Conservation (phyloP, 2,797 vertebrate genomes). For the Triplophysa bombifrons region DNA sequence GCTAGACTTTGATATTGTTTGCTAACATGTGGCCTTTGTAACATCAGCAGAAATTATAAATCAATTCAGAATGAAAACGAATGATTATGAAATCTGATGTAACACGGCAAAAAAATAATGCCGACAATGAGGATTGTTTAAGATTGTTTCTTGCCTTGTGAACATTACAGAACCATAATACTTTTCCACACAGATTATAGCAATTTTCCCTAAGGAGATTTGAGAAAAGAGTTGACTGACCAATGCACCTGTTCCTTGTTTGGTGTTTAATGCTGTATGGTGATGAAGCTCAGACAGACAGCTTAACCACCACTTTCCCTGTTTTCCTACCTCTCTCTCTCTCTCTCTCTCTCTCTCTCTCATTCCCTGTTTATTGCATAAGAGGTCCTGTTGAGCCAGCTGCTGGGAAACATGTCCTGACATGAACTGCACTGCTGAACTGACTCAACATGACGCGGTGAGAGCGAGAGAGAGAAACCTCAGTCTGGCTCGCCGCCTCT, state of each 20-base stretch:
- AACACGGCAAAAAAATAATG: too few relatives aligned
- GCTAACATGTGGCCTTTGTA: not conserved
- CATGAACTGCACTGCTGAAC: constrained; percentile 70
- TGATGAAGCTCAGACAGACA: constrained; percentile 55
- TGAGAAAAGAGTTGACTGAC: constrained; percentile 46
- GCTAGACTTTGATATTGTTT: not conserved
- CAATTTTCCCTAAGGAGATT: not conserved
- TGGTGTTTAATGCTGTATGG: constrained; percentile 34
- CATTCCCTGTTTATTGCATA: constrained; percentile 66
- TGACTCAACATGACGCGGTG: constrained; percentile 66
- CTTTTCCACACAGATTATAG: too few relatives aligned
- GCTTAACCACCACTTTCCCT: not conserved
- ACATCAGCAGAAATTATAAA: not conserved
- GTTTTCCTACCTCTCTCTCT: constrained; percentile 56
- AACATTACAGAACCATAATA: too few relatives aligned
- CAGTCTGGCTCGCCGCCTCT: constrained; percentile 50
- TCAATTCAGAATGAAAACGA: not conserved
- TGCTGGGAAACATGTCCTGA: constrained; percentile 73
- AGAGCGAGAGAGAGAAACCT: constrained; percentile 44
- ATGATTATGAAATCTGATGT: too few relatives aligned
- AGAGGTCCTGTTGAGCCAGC: constrained; percentile 74
- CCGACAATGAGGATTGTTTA: too few relatives aligned
- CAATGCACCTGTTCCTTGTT: constrained; percentile 49
- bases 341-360: constrained; percentile 65
- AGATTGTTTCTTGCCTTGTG: too few relatives aligned